Base-by-base conservation (phyloP, 2,888 invertebrate species). In the Orthosia incerta region DNA sequence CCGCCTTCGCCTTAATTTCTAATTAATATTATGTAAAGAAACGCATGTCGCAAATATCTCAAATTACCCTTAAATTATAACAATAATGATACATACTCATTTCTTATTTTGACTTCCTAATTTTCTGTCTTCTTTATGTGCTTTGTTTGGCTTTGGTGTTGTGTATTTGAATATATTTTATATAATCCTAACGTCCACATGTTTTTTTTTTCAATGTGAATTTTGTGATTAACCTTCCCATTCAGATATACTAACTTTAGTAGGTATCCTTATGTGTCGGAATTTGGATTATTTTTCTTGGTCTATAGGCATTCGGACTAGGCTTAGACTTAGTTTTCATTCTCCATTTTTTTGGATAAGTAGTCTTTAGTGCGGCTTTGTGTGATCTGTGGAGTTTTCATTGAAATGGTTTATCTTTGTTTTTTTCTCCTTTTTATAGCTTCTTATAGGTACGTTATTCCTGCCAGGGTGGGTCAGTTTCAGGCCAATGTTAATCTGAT, bases 31-130 rank as follows among this genome's bases (percentile, higher is more conserved):
- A 7, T 7, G n/a, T 50, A 46, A 46, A 2, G 0, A 31, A 66
- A 53, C 4, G 74, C 76, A 69, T 60, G 66, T 23, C 13, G 75
- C 75, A 74, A 74, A 65, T 56, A 18, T 51, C 18, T n/a, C 26
- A 56, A n/a, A 18, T 64, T 15, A 46, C 16, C 0, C 15, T 55
- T 63, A 46, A 31, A n/a, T 39, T 39, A n/a, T 3, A 7, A 3
- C 26, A 48, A 18, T 50, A 11, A 45, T 18, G 13, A 39, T 60
- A 60, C 45, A 20, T 26, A 26, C n/a, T 39, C 39, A 39, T 5
- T 60, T 20, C 20, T 20, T 60, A 20, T 60, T 60, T 3, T 18
- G 45, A 20, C 7, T 16, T 4, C 11, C 9, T 46, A 55, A 55
- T 55, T 15, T 15, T 55, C 23, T 55, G 15, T 60, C 60, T 60